Conservation (phyloP, 2,797 vertebrate species). For the Enteromius unitaeniatus region DNA sequence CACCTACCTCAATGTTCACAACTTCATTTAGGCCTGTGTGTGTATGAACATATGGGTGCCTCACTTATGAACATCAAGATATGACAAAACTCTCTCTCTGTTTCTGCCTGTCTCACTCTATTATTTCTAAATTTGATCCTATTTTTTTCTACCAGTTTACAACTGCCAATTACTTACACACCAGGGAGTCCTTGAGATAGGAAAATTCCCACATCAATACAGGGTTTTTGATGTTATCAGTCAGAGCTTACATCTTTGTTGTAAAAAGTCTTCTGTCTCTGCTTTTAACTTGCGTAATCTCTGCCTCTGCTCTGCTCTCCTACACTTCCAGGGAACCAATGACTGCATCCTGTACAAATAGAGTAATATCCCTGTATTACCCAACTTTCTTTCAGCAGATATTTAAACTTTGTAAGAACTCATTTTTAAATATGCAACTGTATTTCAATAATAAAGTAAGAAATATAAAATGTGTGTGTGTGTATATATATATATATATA, state of each 20-base stretch:
- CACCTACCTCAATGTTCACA: slow-evolving; percentile 24
- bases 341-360: not conserved
- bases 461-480: no score
- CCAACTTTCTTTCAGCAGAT: not conserved
- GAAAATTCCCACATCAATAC: slow-evolving; percentile 21
- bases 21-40: slow-evolving; percentile 19
- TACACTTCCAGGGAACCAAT: not conserved
- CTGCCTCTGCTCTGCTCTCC: slow-evolving; percentile 3
- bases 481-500: no score
- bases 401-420: not conserved
- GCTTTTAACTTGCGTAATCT: slow-evolving; percentile 22
- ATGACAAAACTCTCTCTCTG: slow-evolving; percentile 6
- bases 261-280: slow-evolving; percentile 20
- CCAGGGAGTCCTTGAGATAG: slow-evolving; percentile 29
- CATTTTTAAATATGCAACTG: not conserved
- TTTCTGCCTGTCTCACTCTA: slow-evolving; percentile 6
- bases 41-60: not conserved
- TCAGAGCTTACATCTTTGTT: slow-evolving; percentile 37
- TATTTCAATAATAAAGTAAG: not conserved
- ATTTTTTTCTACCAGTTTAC: slow-evolving; percentile 29
- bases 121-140: slow-evolving; percentile 31
- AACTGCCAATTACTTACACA: slow-evolving; percentile 46
- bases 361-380: not conserved
- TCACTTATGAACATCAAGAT: slow-evolving; percentile 18
- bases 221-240: slow-evolving; percentile 34